These are phyloP conservation scores for Mystacides longicornis DNA, from an alignment of 2,888 invertebrate genomes.

Conservation along the genomic window DNA sequence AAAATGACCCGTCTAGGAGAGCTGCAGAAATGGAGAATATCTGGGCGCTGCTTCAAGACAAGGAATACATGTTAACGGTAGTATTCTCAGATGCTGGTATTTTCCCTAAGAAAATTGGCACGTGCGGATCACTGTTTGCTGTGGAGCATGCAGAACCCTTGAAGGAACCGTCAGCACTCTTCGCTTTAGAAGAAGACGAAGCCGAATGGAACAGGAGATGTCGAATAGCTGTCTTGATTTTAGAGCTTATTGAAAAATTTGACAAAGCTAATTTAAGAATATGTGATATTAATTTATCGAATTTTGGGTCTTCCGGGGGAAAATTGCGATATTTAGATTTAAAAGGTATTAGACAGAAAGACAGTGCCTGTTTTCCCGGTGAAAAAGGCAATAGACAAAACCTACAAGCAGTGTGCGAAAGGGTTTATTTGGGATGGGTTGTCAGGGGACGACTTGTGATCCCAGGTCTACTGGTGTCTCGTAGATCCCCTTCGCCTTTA, in stretches of 20 bases:
- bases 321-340: slow-evolving; percentile 57
- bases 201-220: slow-evolving; percentile 52
- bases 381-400: slow-evolving; percentile 32
- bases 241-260: slow-evolving; percentile 53
- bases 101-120: slow-evolving; percentile 58
- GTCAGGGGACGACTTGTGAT: slow-evolving; percentile 53
- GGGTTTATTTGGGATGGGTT: slow-evolving; percentile 57
- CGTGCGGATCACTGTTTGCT: slow-evolving; percentile 60
- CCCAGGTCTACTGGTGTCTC: slow-evolving; percentile 54
- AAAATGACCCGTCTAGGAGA: slow-evolving; percentile 28
- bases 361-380: slow-evolving; percentile 42
- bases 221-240: slow-evolving; percentile 50
- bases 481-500: slow-evolving; percentile 50
- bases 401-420: slow-evolving; percentile 59
- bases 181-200: slow-evolving; percentile 45
- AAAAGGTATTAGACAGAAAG: slow-evolving; percentile 53
- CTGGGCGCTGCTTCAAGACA: slow-evolving; percentile 57
- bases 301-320: slow-evolving; percentile 54
- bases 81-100: slow-evolving; percentile 53
- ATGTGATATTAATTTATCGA: slow-evolving; percentile 61
- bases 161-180: slow-evolving; percentile 43
- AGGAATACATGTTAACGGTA: slow-evolving; percentile 57
- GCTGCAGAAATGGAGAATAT: slow-evolving; percentile 52
- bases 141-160: slow-evolving; percentile 56
- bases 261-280: slow-evolving; percentile 54